Conservation (phyloP, 2,113 vertebrate genomes). For the Cyphomyrus plagiostoma region DNA sequence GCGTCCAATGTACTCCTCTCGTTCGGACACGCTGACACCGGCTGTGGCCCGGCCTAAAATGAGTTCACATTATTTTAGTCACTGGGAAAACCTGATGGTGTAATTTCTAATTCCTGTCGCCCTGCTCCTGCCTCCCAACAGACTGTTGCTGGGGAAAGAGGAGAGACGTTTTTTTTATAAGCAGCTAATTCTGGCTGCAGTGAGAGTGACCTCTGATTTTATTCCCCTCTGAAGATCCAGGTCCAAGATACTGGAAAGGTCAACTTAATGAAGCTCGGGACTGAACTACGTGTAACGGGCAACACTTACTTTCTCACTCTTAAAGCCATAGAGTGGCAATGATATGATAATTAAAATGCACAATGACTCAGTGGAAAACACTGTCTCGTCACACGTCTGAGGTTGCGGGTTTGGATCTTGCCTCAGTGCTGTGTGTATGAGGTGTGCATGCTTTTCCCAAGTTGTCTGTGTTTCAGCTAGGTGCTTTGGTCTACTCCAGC, state of each 20-base stretch:
- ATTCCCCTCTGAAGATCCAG: neutral
- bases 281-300: neutral
- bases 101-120: constrained; percentile 56
- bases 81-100: constrained; percentile 42
- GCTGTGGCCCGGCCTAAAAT: constrained; percentile 59
- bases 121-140: constrained; percentile 31
- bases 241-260: neutral
- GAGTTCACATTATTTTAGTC: constrained; percentile 72
- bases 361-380: neutral
- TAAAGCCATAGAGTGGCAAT: neutral
- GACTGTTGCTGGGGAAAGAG: constrained; percentile 20
- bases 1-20: constrained; percentile 74
- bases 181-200: constrained; percentile 13
- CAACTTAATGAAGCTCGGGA: neutral
- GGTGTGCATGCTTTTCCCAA: neutral
- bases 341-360: neutral
- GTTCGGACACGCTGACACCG: constrained; percentile 69
- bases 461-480: neutral
- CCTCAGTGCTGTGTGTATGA: neutral
- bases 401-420: neutral
- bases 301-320: neutral
- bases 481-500: neutral
- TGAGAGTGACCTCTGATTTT: neutral
- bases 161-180: constrained; percentile 31
- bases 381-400: neutral